Evolutionary conservation across 2,113 vertebrate species (phyloP).

Genomic region (Sinocyclocheilus grahami): DNA sequence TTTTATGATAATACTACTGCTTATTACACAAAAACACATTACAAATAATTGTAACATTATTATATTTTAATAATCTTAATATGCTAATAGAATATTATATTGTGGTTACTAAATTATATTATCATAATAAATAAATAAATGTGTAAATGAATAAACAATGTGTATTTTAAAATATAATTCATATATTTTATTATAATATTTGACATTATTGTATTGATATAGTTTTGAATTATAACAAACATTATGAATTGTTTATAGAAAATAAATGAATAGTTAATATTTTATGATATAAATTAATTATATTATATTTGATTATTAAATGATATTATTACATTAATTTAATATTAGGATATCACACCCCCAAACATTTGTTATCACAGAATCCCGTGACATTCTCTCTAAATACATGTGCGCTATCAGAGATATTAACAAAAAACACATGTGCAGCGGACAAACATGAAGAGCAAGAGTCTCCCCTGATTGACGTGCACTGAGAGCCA

Average conservation of each 20-base stretch:
- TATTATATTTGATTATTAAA: not conserved
- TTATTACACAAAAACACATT: too few relatives aligned
- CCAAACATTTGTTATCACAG: not conserved
- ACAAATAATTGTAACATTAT: too few relatives aligned
- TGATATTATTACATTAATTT: not conserved
- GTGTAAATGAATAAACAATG: too few relatives aligned
- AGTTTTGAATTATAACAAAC: not conserved
- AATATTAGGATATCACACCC: not conserved
- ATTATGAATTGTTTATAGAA: not conserved
- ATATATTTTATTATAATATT: too few relatives aligned
- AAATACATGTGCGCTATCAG: not conserved
- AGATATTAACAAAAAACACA: conserved; percentile 41
- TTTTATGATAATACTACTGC: too few relatives aligned
- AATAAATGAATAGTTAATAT: not conserved
- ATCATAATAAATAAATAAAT: too few relatives aligned
- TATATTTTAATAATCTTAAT: too few relatives aligned
- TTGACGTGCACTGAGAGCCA: conserved; percentile 69
- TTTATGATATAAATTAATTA: not conserved
- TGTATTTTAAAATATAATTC: too few relatives aligned
- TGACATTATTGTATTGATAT: not conserved
- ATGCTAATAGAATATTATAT: too few relatives aligned
- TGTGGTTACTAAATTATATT: too few relatives aligned
- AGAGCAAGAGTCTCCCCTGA: conserved; percentile 59
- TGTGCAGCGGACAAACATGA: conserved; percentile 22
- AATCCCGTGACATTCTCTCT: not conserved